phyloP scores from a whole-genome alignment of 2,888 invertebrate genomes.

The Leucophora obtusa region DNA sequence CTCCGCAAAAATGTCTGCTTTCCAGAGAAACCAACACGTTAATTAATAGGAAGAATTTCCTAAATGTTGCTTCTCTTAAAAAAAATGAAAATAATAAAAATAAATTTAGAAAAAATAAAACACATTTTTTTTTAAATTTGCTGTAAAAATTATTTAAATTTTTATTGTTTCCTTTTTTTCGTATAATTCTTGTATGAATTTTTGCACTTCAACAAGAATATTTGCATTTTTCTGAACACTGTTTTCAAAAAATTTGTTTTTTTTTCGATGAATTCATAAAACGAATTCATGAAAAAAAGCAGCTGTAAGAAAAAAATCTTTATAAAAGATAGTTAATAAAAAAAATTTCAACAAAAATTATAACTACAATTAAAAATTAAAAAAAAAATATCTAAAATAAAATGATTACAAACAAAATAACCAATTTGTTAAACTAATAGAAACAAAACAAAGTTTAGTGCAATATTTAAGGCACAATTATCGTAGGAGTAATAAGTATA shows the following conservation, averaged over 20 bases:
- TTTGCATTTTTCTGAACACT: conserved; percentile 23
- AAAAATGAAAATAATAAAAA: too few species aligned
- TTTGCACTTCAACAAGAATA: conserved; percentile 32
- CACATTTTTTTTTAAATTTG: conserved; percentile 34
- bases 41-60: too few species aligned
- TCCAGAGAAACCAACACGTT: too few species aligned
- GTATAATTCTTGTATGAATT: conserved; percentile 53
- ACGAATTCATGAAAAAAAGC: conserved; percentile 56
- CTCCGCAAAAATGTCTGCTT: too few species aligned
- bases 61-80: too few species aligned
- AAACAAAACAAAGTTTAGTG: conserved; percentile 1
- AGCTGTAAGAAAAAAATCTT: conserved; percentile 62
- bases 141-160: conserved; percentile 53
- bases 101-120: too few species aligned
- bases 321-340: conserved; percentile 58
- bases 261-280: conserved; percentile 55
- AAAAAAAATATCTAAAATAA: conserved; percentile 38
- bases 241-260: conserved; percentile 36
- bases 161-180: conserved; percentile 43
- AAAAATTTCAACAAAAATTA: conserved; percentile 47
- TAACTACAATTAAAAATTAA: conserved; percentile 41
- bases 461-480: conserved; percentile 40
- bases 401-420: conserved; percentile 37
- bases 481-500: background rate
- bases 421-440: conserved; percentile 30